Evolutionary conservation across 1,140 invertebrate genomes (phyloP).

Genomic region (Caerostris darwini): DNA sequence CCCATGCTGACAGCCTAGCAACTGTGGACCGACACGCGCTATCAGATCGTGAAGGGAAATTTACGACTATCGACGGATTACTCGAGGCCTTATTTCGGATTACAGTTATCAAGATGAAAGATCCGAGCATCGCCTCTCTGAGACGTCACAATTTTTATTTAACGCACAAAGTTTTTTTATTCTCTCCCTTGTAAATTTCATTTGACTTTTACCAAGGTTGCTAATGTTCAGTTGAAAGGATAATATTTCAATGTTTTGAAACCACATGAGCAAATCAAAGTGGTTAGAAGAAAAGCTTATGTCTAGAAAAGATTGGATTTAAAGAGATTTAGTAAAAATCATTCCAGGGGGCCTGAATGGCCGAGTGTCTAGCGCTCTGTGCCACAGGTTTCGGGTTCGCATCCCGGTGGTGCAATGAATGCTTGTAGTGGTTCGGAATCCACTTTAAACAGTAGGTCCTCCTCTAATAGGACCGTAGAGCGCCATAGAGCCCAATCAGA

Average conservation of each 20-base stretch:
- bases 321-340: too few species aligned
- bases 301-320: too few species aligned
- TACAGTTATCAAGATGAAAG: neutral
- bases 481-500: too few species aligned
- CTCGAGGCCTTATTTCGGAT: neutral
- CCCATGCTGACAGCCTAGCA: neutral
- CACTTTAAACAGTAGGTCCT: too few species aligned
- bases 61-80: slow-evolving; percentile 1
- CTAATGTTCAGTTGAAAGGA: neutral
- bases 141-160: neutral
- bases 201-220: neutral
- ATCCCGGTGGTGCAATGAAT: too few species aligned
- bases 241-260: neutral
- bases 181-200: neutral
- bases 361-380: too few species aligned
- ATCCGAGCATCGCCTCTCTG: neutral
- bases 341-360: too few species aligned
- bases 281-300: too few species aligned
- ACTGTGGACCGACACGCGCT: neutral
- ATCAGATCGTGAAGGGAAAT: neutral
- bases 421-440: too few species aligned
- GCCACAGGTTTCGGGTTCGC: too few species aligned
- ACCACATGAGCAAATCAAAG: neutral
- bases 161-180: neutral
- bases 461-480: too few species aligned